Evolutionary conservation across 1,140 invertebrate genomes (phyloP).

Genomic region (Dolichoris vasculosae): DNA sequence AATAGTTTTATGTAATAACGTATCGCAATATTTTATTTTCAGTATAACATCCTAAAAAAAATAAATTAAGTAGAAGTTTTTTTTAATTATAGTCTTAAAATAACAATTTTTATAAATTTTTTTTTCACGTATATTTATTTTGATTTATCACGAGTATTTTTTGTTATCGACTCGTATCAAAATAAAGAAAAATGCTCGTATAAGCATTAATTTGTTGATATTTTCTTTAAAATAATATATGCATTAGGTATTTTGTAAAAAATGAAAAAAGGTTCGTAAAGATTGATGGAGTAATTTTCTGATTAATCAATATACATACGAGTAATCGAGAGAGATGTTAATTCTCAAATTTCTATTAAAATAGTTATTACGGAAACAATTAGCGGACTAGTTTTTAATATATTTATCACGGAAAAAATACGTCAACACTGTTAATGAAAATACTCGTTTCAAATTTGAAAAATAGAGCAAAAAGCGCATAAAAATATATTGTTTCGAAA

Average conservation of each 20-base stretch:
- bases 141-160: no score
- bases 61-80: neutral
- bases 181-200: no score
- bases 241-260: neutral
- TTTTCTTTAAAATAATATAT: neutral
- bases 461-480: no score
- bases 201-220: neutral
- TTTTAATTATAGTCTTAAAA: neutral
- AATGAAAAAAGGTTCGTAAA: neutral
- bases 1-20: no score
- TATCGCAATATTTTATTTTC: neutral
- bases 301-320: neutral
- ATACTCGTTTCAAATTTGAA: neutral
- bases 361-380: neutral
- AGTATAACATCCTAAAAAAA: neutral
- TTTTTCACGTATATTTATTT: no score
- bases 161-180: no score
- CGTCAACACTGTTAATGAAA: neutral
- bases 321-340: neutral
- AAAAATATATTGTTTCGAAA: no score
- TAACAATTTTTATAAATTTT: neutral
- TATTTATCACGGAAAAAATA: neutral
- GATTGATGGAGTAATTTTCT: neutral
- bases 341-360: neutral
- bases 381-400: neutral